phyloP scores from a whole-genome alignment of 2,888 invertebrate species.

The Erebia palarica region DNA sequence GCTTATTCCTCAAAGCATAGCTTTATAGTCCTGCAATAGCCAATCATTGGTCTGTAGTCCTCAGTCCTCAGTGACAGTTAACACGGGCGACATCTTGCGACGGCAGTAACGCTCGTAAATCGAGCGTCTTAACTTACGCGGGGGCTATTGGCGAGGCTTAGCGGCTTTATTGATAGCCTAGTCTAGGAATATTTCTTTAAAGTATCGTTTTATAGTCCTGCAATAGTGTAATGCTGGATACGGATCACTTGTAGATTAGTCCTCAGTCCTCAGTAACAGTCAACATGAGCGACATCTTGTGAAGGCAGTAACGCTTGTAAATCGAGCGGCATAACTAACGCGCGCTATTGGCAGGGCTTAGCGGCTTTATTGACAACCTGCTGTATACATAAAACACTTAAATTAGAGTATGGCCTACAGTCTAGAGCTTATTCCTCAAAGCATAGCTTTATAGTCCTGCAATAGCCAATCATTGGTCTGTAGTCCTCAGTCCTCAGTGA shows the following conservation, averaged over 20 bases:
- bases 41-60: no score
- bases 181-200: no score
- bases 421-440: not conserved
- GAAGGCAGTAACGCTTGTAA: not conserved
- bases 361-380: not conserved
- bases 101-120: slow-evolving; percentile 28
- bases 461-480: not conserved
- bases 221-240: no score
- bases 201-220: no score
- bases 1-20: no score
- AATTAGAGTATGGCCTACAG: not conserved
- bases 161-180: no score
- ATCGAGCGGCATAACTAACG: not conserved
- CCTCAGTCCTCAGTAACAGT: slow-evolving; percentile 13
- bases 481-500: slow-evolving; percentile 44
- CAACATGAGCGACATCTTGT: no score
- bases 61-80: slow-evolving; percentile 43
- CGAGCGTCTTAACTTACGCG: slow-evolving; percentile 40
- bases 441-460: not conserved
- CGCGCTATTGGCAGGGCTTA: no score
- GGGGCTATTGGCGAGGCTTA: slow-evolving; percentile 44
- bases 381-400: not conserved
- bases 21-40: not conserved
- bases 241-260: no score
- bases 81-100: slow-evolving; percentile 31